Conservation (phyloP, 2,797 vertebrate species). For the Oreonectes daqikongensis region DNA sequence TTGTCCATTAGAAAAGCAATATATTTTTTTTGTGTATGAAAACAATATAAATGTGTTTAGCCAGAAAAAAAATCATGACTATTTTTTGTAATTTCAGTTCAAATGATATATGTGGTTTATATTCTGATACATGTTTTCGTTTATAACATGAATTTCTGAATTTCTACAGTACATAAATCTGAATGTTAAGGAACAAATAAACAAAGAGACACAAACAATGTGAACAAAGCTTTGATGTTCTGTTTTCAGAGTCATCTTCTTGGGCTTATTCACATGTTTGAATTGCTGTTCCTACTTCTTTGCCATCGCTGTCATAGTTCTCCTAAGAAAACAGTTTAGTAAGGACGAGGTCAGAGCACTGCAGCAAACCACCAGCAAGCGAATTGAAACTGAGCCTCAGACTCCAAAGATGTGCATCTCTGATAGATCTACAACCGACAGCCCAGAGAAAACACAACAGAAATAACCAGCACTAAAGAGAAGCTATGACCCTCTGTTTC, state of each 20-base stretch:
- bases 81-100: too few relatives aligned
- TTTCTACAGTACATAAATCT: too few relatives aligned
- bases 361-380: not conserved
- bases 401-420: not conserved
- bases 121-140: too few relatives aligned
- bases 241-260: slow-evolving; percentile 72
- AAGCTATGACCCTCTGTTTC: not conserved
- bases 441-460: not conserved
- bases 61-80: too few relatives aligned
- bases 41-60: too few relatives aligned
- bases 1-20: too few relatives aligned
- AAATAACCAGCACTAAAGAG: slow-evolving; percentile 19
- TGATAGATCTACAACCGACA: not conserved
- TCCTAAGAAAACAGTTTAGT: slow-evolving; percentile 69
- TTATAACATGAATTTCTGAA: too few relatives aligned
- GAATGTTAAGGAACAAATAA: too few relatives aligned
- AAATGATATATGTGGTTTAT: too few relatives aligned
- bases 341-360: slow-evolving; percentile 48
- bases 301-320: slow-evolving; percentile 71
- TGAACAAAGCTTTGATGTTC: not conserved
- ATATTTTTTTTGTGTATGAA: too few relatives aligned
- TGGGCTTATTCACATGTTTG: slow-evolving; percentile 72
- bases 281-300: slow-evolving; percentile 76
- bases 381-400: slow-evolving; percentile 61
- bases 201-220: not conserved